Evolutionary conservation across 2,113 vertebrate species (phyloP), one percentile per base, ranked within the genome.

Genomic region (Seriola dumerili): DNA sequence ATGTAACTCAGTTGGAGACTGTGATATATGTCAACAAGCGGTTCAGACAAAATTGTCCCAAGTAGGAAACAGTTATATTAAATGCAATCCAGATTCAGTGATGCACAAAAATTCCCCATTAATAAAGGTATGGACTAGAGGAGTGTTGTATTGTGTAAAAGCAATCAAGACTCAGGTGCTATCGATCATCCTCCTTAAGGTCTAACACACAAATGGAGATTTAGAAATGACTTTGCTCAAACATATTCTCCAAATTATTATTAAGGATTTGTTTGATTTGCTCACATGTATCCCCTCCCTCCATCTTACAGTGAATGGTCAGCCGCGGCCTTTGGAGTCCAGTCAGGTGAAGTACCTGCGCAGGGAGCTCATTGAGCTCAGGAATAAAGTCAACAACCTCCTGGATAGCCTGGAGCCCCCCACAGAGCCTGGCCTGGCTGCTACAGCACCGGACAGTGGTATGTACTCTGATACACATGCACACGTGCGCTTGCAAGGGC

Each of bases 321-420:
- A 99, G 13, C 98, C 98, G 55, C 95, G 98, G 87, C 98, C 98
- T 46, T 94, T 99, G 94, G 98, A 99, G 94, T 99, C 98, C 38
- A 99, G 96, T 94, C 98, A 99, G 89, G 98, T 99, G 89, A 99
- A 99, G 89, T 96, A 99, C 78, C 96, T 99, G 80, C 97, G 97
- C 78, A 96, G 96, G 90, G 98, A 99, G 95, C 95, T 99, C 86
- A 97, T 99, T 92, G 97, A 99, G 92, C 97, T 99, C 92, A 95
- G 98, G 88, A 99, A 99, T 93, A 99, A 99, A 96, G 97, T 99
- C 77, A 99, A 99, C 94, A 96, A 95, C 72, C 95, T 99, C 70
- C 92, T 99, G 93, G 98, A 99, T 88, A 97, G 96, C 90, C 94
- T 99, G 94, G 98, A 99, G 69, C 98, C 98, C 13, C 97, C 98